Conservation (phyloP, 2,113 vertebrate species). For the Meriones unguiculatus region DNA sequence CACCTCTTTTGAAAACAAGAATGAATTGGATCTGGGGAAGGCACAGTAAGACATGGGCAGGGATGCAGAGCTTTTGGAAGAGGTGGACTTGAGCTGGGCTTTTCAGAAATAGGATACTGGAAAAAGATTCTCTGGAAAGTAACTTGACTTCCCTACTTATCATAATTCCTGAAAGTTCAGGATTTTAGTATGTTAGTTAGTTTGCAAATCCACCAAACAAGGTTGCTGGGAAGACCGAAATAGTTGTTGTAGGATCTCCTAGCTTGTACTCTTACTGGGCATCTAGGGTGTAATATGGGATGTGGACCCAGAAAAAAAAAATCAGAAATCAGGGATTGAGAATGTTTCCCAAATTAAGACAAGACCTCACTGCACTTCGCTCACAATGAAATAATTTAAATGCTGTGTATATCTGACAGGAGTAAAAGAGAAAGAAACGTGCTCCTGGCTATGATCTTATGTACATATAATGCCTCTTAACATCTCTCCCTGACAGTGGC, state of each 20-base stretch:
- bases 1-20: not conserved
- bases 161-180: not conserved
- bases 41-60: not conserved
- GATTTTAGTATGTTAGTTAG: not conserved
- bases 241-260: not conserved
- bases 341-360: not conserved
- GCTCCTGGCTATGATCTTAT: not conserved
- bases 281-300: too few relatives aligned
- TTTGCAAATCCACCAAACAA: too few relatives aligned
- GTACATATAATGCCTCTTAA: not conserved
- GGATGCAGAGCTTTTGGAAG: too few relatives aligned
- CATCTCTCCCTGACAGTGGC: not conserved
- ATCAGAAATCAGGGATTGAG: accelerated
- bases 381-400: accelerated
- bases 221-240: not conserved
- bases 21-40: not conserved
- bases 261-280: not conserved
- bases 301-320: too few relatives aligned
- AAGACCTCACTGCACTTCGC: too few relatives aligned
- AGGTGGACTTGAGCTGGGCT: not conserved
- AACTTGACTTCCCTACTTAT: not conserved
- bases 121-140: too few relatives aligned
- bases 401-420: accelerated
- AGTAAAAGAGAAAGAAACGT: too few relatives aligned
- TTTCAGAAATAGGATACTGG: not conserved